Evolutionary conservation across 2,888 invertebrate species (phyloP).

Genomic region (Pachliopta kotzebuea): DNA sequence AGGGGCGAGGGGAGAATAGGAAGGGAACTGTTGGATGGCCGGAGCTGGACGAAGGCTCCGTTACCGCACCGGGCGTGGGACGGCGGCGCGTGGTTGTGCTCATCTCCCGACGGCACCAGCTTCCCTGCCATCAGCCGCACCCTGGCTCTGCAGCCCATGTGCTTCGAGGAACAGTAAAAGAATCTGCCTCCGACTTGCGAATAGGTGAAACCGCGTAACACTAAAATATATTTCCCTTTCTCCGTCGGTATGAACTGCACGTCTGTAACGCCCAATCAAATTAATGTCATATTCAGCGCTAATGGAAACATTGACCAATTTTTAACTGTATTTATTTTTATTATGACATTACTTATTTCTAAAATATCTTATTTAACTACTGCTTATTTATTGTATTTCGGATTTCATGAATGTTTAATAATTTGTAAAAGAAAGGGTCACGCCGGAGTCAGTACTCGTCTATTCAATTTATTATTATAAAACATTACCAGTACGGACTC

Average conservation of each 20-base stretch:
- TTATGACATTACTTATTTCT: not conserved
- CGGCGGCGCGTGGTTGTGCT: constrained; percentile 70
- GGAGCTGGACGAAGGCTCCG: constrained; percentile 72
- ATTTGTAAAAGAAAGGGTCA: too few relatives aligned
- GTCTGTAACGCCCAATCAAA: constrained; percentile 52
- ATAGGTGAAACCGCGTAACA: constrained; percentile 71
- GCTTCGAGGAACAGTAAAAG: constrained; percentile 76
- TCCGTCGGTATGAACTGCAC: constrained; percentile 77
- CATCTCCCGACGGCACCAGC: constrained; percentile 65
- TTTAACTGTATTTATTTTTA: not conserved
- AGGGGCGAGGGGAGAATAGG: constrained; percentile 53
- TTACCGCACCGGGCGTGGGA: constrained; percentile 74
- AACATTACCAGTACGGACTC: too few relatives aligned
- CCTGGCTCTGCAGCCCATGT: constrained; percentile 70
- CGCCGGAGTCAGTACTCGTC: too few relatives aligned
- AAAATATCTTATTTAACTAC: not conserved
- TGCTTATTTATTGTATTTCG: too few relatives aligned
- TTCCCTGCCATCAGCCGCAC: constrained; percentile 64
- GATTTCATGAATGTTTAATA: too few relatives aligned
- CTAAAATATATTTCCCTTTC: constrained; percentile 72
- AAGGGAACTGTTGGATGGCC: constrained; percentile 49
- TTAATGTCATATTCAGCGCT: constrained; percentile 18
- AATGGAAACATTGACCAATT: not conserved
- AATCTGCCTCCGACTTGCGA: constrained; percentile 75
- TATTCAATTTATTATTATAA: too few relatives aligned